These are phyloP conservation scores for Romanogobio albipinnatus DNA, from an alignment of 2,113 vertebrate species.

Conservation along the genomic window DNA sequence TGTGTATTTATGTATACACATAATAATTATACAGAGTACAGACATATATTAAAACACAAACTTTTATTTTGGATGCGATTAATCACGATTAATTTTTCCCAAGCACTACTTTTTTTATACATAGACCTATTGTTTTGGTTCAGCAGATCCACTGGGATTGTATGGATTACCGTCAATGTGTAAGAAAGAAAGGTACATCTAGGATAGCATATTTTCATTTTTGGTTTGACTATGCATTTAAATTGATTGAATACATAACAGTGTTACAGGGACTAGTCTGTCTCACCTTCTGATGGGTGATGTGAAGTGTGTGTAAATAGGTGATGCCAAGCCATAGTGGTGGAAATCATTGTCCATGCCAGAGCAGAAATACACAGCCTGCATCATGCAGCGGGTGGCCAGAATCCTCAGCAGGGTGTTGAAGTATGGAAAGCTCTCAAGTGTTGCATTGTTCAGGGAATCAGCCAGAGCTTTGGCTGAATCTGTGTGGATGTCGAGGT, in stretches of 20 bases:
- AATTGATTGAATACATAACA: not conserved
- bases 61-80: too few species aligned
- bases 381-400: conserved; percentile 98
- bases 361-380: conserved; percentile 97
- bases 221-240: not conserved
- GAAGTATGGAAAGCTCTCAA: conserved; percentile 83
- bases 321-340: conserved; percentile 95
- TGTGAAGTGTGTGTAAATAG: conserved; percentile 98
- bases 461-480: conserved; percentile 95
- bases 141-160: not conserved
- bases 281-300: conserved; percentile 94
- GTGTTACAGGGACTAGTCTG: not conserved
- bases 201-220: not conserved
- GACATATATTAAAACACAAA: too few species aligned
- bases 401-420: conserved; percentile 93
- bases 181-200: not conserved
- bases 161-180: not conserved
- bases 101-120: not conserved
- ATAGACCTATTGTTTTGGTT: too few species aligned
- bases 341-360: conserved; percentile 97
- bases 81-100: too few species aligned
- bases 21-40: too few species aligned
- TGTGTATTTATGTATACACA: too few species aligned
- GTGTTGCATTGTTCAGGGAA: conserved; percentile 86
- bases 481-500: conserved; percentile 86